Evolutionary conservation across 2,113 vertebrate species (phyloP).

Genomic region (Rana temporaria): DNA sequence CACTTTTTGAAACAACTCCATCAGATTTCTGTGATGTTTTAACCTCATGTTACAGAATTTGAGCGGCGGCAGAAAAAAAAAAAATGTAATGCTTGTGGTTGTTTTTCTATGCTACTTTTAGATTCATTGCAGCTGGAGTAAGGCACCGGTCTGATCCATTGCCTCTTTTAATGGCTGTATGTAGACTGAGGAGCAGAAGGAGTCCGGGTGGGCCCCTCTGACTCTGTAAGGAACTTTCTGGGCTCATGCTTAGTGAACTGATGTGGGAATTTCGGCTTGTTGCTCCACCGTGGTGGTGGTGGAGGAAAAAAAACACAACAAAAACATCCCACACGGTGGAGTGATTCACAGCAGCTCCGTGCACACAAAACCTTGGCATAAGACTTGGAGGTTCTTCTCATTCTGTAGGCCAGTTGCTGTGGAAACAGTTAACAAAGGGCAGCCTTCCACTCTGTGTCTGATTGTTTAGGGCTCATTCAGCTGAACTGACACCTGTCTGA

Average conservation of each 20-base stretch:
- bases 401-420: constrained; percentile 81
- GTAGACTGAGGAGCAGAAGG: constrained; percentile 67
- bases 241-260: constrained; percentile 68
- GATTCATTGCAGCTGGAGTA: constrained; percentile 70
- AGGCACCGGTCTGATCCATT: constrained; percentile 71
- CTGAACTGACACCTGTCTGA: constrained; percentile 78
- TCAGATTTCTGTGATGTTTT: constrained; percentile 9
- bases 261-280: constrained; percentile 70
- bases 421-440: constrained; percentile 86
- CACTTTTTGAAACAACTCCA: constrained; percentile 18
- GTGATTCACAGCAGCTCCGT: constrained; percentile 76
- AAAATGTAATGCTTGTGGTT: constrained; percentile 5
- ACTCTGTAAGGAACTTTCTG: constrained; percentile 66
- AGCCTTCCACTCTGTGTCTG: constrained; percentile 81
- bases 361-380: constrained; percentile 79
- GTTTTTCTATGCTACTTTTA: constrained; percentile 29
- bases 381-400: constrained; percentile 79
- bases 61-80: constrained; percentile 11
- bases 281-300: constrained; percentile 70
- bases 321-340: constrained; percentile 71
- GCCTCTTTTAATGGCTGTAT: constrained; percentile 69
- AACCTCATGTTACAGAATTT: constrained; percentile 25
- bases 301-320: constrained; percentile 21
- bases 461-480: constrained; percentile 82
- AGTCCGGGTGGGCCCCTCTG: constrained; percentile 69